Evolutionary conservation across 2,888 invertebrate species (phyloP).

Genomic region (Leucoma salicis): DNA sequence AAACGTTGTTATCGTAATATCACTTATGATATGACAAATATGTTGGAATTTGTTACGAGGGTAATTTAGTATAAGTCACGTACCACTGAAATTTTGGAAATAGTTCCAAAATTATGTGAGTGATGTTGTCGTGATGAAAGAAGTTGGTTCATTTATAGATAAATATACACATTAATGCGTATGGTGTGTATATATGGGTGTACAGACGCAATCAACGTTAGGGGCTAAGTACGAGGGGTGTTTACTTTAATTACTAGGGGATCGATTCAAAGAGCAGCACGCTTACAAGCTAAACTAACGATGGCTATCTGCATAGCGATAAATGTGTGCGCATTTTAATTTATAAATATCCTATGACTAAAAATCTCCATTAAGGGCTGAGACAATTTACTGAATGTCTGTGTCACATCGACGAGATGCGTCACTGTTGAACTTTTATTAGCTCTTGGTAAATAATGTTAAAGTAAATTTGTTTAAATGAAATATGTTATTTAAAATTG

Average conservation of each 20-base stretch:
- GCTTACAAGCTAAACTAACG: constrained; percentile 9
- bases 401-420: constrained; percentile 27
- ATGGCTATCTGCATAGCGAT: constrained; percentile 3
- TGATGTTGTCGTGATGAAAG: not conserved
- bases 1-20: constrained; percentile 11
- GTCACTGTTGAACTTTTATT: constrained; percentile 43
- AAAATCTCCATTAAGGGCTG: not conserved
- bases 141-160: not conserved
- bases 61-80: constrained; percentile 40
- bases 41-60: constrained; percentile 25
- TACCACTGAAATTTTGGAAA: constrained; percentile 41
- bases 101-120: constrained; percentile 39
- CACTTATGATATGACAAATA: constrained; percentile 21
- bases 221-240: constrained; percentile 43
- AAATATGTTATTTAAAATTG: too few relatives aligned
- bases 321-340: not conserved
- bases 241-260: constrained; percentile 49
- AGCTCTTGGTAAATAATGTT: too few relatives aligned
- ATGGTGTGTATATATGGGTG: constrained; percentile 12
- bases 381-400: not conserved
- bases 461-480: too few relatives aligned
- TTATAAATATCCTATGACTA: constrained; percentile 1
- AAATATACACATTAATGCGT: constrained; percentile 2
- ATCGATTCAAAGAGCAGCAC: constrained; percentile 28
- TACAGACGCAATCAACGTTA: constrained; percentile 46